Base-by-base conservation (phyloP, 1,140 invertebrate genomes). In the Neodiprion pinetum region DNA sequence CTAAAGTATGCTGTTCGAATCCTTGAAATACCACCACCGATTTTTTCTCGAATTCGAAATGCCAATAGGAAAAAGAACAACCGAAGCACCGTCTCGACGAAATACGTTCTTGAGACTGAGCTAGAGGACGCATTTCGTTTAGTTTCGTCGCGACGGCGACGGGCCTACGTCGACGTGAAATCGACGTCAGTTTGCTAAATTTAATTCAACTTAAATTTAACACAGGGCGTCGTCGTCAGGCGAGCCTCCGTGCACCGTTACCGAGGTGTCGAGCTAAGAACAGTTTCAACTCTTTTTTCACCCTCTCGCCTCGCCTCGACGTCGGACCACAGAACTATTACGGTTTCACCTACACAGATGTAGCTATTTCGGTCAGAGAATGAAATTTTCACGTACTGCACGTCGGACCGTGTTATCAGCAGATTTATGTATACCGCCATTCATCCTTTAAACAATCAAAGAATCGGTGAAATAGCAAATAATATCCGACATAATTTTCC, bases 191-290 rank as follows among this genome's bases (percentile, higher is more conserved):
- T 79, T 80, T 81, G 83, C 81, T 83, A 81, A 81, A 87, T 89
- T 89, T 89, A 89, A 88, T 87, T 89, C 80, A 81, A 87, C 88
- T 89, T 89, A 89, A 88, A 87, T 89, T 89, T 89, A 89, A 85
- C 85, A 79, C 78, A 69, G 70, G 77, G 74, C 79, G 79, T 79
- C 80, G 79, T 80, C 78, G 80, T 80, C 76, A 77, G 84, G 80
- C 85, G 83, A 86, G 84, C 86, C 86, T 85, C 83, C 84, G 78
- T 14, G 61, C 12, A 65, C 12, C 61, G 61, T 14, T 65, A 65
- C 17, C 12, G 12, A 65, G 61, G 17, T 21, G 12, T 65, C 17
- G 12, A 14, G 12, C 40, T 69, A 69, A 47, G 67, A 69, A 69
- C 40, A 23, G 17, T 23, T 69, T 12, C 11, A 69, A 69, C 67